A percentile compares a stretch with the other conserved stretches of the same genome.
Evolutionary conservation across 2,797 vertebrate genomes (phyloP).

Genomic region (Lepus oiostolus): DNA sequence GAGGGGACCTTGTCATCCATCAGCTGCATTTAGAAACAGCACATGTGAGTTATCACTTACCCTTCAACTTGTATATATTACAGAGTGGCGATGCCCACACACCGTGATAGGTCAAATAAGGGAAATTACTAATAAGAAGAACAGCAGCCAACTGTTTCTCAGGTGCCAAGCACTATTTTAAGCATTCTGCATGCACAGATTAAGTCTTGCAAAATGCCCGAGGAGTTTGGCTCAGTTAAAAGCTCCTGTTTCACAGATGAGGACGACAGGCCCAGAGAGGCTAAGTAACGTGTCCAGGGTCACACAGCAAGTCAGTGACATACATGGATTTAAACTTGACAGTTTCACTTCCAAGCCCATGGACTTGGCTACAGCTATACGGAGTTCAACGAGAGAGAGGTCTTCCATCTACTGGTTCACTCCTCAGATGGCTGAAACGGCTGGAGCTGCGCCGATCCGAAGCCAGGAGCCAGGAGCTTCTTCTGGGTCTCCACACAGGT

Average conservation of each 20-base stretch:
- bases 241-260: constrained; percentile 21
- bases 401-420: too few relatives aligned
- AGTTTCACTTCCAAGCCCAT: background rate
- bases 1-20: background rate
- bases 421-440: too few relatives aligned
- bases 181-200: background rate
- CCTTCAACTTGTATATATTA: background rate
- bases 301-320: constrained; percentile 8
- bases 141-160: background rate
- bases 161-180: constrained; percentile 66
- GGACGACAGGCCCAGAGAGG: background rate
- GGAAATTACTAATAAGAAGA: background rate
- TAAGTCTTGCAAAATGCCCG: background rate
- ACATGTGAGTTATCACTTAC: background rate
- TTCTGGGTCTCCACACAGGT: too few relatives aligned
- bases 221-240: background rate
- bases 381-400: background rate
- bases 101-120: background rate
- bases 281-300: constrained; percentile 17
- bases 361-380: background rate
- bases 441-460: too few relatives aligned
- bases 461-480: too few relatives aligned
- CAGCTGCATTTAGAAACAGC: background rate
- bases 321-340: background rate
- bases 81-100: background rate